Evolutionary conservation across 2,797 vertebrate species (phyloP).

Genomic region (Meda fulgida): DNA sequence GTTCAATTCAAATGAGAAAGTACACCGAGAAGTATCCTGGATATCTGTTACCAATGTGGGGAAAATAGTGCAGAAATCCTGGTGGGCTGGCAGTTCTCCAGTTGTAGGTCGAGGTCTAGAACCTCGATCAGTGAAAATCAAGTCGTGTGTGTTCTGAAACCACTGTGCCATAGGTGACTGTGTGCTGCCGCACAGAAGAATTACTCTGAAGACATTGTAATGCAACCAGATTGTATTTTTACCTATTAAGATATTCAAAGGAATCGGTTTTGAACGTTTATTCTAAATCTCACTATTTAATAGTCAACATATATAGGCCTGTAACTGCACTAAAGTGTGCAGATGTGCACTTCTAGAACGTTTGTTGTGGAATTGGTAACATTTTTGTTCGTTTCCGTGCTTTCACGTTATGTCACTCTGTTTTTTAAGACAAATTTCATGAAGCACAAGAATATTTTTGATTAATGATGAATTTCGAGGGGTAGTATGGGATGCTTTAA

Average conservation of each 20-base stretch:
- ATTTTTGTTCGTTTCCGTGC: conserved; percentile 19
- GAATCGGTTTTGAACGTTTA: conserved; percentile 22
- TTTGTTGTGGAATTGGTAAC: conserved; percentile 31
- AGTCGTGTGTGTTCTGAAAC: conserved; percentile 36
- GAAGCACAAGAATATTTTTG: conserved; percentile 48
- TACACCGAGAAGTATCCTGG: not conserved
- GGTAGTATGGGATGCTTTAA: not conserved
- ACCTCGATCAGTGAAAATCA: conserved; percentile 6
- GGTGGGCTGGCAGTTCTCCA: not conserved
- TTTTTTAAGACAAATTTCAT: not conserved
- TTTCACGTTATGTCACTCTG: not conserved
- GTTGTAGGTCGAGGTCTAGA: not conserved
- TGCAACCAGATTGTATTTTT: conserved; percentile 52
- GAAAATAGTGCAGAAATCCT: not conserved
- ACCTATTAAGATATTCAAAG: conserved; percentile 23
- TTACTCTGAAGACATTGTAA: conserved; percentile 40
- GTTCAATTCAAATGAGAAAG: not conserved
- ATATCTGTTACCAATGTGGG: conserved; percentile 1
- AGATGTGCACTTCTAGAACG: conserved; percentile 6
- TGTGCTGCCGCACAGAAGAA: conserved; percentile 32
- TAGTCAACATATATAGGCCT: conserved; percentile 16
- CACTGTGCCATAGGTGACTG: conserved; percentile 54
- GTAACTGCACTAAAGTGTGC: conserved; percentile 33
- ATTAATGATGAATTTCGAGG: not conserved
- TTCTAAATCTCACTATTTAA: conserved; percentile 32